Evolutionary conservation across 2,797 vertebrate species (phyloP), one percentile per base, ranked within the genome.

Genomic region (Coilia nasus): DNA sequence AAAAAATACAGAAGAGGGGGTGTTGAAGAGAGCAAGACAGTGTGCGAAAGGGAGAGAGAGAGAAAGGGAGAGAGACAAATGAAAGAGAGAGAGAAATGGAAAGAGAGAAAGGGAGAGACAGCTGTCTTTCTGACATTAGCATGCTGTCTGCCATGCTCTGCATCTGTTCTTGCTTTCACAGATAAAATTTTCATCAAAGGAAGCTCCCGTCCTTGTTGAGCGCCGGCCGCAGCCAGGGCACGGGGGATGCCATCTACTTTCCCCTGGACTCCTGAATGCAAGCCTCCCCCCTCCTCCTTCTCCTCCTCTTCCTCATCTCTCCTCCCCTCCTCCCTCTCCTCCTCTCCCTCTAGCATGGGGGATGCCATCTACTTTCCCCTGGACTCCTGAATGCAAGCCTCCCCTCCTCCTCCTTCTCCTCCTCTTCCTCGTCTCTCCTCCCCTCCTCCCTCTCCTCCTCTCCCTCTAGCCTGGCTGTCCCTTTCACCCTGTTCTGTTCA

Each of bases 101-200:
- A 10, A 71, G 25, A 67, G 62, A 31, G 25, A 28, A 21, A 4
- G 25, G 2, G 25, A 31, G 28, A 31, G 64, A 31, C 25, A 75
- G 1, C 2, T 5, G 12, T 28, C 6, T 12, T 21, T 59, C 57
- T 5, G 14, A 71, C 4, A 75, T 75, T 19, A 75, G 67, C 67
- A 71, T 71, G 64, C 67, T 28, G 67, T 71, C 67, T 71, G 67
- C 60, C 7, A 64, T 64, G 60, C 31, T 17, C 67, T 35, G 67
- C 67, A 71, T 71, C 67, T 71, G 67, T 35, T 71, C 31, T 35
- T 71, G 67, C 67, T 71, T 28, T 71, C 15, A 14, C 67, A 14
- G 28, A 71, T 71, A 35, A 31, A 35, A 31, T 35, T 35, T 71
- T 71, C 67, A 35, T 71, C 67, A 71, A 71, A 71, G 67, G 28